phyloP scores from a whole-genome alignment of 2,888 invertebrate genomes.

The Hypsopygia costalis region DNA sequence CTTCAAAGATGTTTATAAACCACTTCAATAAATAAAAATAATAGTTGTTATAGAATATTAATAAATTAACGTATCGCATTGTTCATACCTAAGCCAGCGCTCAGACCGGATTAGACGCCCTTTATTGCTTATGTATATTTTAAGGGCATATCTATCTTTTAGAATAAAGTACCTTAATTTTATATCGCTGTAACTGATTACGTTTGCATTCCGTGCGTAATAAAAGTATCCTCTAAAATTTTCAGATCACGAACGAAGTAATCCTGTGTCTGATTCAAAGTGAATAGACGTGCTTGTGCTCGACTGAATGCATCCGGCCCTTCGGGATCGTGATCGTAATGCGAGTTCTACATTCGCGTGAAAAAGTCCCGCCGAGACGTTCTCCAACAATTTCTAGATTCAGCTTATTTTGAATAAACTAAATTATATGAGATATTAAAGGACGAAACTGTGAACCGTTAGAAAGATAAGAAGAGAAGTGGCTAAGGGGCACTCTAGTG shows the following conservation, averaged over 20 bases:
- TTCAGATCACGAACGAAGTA: slow-evolving; percentile 56
- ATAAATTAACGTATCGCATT: too few relatives aligned
- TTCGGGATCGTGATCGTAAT: slow-evolving; percentile 25
- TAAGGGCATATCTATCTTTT: too few relatives aligned
- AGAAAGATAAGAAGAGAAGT: too few relatives aligned
- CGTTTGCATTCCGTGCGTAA: neutral
- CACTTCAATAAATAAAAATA: too few relatives aligned
- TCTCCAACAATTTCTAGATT: neutral
- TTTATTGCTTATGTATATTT: too few relatives aligned
- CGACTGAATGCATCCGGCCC: slow-evolving; percentile 63
- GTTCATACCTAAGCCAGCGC: too few relatives aligned
- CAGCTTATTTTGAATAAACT: neutral
- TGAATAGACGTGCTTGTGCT: slow-evolving; percentile 55
- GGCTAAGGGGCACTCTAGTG: too few relatives aligned
- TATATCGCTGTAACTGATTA: slow-evolving; percentile 1
- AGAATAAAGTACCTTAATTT: neutral
- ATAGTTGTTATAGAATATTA: too few relatives aligned
- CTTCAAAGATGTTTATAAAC: too few relatives aligned
- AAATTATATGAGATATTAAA: too few relatives aligned
- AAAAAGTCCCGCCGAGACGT: slow-evolving; percentile 5
- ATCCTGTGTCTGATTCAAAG: slow-evolving; percentile 57
- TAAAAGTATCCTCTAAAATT: slow-evolving; percentile 14
- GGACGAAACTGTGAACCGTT: too few relatives aligned
- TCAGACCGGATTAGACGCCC: too few relatives aligned
- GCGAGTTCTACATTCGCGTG: neutral